Conservation (phyloP, 2,113 vertebrate genomes). For the Copsychus sechellarum region DNA sequence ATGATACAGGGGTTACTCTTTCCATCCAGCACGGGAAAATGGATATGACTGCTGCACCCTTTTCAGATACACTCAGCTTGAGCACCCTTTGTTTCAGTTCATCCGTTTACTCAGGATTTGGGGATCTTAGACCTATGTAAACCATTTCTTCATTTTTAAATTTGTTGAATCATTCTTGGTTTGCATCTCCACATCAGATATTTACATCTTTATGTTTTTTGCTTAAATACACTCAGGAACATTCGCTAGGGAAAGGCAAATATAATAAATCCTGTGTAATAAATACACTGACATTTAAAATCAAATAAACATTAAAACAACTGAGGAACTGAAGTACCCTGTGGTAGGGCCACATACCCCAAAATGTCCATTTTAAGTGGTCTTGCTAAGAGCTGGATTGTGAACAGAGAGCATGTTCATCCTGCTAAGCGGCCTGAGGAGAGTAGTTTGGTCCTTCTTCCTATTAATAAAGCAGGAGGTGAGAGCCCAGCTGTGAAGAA, state of each 20-base stretch:
- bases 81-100: not conserved
- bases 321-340: not conserved
- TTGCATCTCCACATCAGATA: not conserved
- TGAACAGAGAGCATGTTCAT: not conserved
- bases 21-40: not conserved
- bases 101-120: not conserved
- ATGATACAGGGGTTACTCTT: not conserved
- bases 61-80: not conserved
- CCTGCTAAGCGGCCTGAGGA: not conserved
- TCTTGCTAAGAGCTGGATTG: not conserved
- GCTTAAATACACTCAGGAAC: not conserved
- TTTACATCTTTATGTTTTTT: not conserved
- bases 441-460: not conserved
- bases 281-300: not conserved
- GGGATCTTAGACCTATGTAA: not conserved
- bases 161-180: not conserved
- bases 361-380: constrained; percentile 14
- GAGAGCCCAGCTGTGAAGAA: not conserved
- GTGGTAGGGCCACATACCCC: not conserved
- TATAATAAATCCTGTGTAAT: not conserved
- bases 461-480: not conserved
- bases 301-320: not conserved
- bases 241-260: not conserved
- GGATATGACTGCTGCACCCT: rapidly evolving
- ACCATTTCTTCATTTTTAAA: not conserved